These are phyloP conservation scores for Varecia variegata DNA, from an alignment of 2,797 vertebrate species.

Conservation along the genomic window DNA sequence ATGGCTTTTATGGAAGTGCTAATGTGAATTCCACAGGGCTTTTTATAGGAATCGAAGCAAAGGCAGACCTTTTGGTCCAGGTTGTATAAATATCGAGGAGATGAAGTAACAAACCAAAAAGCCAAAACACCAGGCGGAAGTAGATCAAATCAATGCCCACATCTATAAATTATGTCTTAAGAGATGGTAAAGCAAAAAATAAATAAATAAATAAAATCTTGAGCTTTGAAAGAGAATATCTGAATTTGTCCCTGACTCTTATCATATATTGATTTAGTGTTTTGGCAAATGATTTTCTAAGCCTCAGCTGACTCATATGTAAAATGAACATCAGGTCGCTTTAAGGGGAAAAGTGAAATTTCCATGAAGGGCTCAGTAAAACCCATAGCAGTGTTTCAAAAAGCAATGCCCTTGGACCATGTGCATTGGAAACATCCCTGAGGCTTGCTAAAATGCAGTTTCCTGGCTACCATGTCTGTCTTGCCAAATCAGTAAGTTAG, in stretches of 20 bases:
- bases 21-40: conserved; percentile 72
- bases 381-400: background rate
- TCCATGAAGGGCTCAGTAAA: background rate
- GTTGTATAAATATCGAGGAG: conserved; percentile 50
- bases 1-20: conserved; percentile 78
- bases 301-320: background rate
- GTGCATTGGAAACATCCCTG: accelerated
- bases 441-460: background rate
- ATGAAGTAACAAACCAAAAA: background rate
- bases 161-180: background rate
- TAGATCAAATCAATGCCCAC: background rate
- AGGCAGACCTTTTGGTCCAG: conserved; percentile 51
- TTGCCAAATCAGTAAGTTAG: background rate
- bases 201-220: background rate
- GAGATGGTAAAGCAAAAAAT: background rate
- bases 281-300: background rate
- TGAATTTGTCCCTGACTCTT: background rate
- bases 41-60: conserved; percentile 60
- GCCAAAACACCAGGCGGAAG: background rate
- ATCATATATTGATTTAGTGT: background rate
- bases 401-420: background rate
- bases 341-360: background rate
- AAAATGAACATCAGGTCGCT: accelerated
- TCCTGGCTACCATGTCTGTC: background rate
- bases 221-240: background rate